phyloP scores from a whole-genome alignment of 2,797 vertebrate genomes.

The Ambastaia sidthimunki region DNA sequence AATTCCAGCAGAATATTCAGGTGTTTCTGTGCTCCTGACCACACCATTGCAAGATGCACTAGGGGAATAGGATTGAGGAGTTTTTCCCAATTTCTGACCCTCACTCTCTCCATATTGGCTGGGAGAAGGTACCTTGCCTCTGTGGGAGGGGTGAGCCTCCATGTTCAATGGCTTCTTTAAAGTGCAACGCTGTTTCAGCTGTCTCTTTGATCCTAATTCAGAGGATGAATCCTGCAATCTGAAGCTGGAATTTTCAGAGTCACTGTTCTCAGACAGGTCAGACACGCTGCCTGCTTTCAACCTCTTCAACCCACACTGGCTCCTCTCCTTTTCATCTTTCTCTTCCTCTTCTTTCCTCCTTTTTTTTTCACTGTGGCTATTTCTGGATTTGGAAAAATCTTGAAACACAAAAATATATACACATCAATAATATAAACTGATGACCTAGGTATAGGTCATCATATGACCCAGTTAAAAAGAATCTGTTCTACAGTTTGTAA shows the following conservation, averaged over 20 bases:
- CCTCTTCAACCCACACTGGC: slow-evolving; percentile 79
- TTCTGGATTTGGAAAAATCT: slow-evolving; percentile 89
- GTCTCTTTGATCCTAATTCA: slow-evolving; percentile 89
- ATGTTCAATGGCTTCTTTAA: slow-evolving; percentile 81
- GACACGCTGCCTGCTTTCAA: slow-evolving; percentile 78
- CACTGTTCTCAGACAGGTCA: slow-evolving; percentile 88
- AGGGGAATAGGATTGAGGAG: slow-evolving; percentile 9
- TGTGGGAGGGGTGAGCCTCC: slow-evolving; percentile 57
- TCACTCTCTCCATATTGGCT: slow-evolving; percentile 38
- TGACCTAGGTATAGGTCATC: not conserved
- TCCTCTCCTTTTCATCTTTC: slow-evolving; percentile 76
- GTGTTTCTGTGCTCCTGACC: slow-evolving; percentile 22
- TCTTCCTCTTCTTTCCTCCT: slow-evolving; percentile 90
- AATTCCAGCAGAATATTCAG: not conserved
- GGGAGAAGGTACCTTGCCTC: slow-evolving; percentile 60
- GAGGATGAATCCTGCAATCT: slow-evolving; percentile 86
- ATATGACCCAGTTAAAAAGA: not conserved
- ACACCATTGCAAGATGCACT: slow-evolving; percentile 30
- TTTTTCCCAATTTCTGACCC: slow-evolving; percentile 40
- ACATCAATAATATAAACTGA: slow-evolving; percentile 28
- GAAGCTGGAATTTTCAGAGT: slow-evolving; percentile 89
- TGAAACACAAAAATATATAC: slow-evolving; percentile 61
- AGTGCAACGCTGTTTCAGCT: slow-evolving; percentile 84
- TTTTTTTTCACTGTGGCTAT: slow-evolving; percentile 85
- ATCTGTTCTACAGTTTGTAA: not conserved